Conservation (phyloP, 1,140 invertebrate genomes). For the Aphelinus atriplicis region DNA sequence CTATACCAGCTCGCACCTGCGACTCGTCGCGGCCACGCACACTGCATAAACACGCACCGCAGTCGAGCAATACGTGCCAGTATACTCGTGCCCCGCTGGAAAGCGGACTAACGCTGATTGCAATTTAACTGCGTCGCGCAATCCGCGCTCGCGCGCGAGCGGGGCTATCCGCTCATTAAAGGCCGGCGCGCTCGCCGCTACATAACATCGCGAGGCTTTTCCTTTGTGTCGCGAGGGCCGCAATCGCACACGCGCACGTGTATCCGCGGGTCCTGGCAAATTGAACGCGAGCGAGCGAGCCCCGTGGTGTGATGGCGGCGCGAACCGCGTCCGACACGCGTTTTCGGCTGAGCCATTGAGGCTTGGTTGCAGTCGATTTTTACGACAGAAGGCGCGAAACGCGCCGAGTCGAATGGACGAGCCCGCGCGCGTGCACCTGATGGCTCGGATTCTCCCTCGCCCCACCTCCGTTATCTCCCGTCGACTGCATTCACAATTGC, state of each 20-base stretch:
- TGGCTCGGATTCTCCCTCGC: neutral
- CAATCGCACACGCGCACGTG: neutral
- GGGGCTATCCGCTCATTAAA: neutral
- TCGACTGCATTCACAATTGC: neutral
- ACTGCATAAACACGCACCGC: neutral
- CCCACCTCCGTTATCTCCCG: neutral
- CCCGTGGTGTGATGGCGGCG: too few relatives aligned
- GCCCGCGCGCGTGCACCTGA: neutral
- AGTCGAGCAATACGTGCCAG: neutral
- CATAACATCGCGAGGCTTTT: conserved; percentile 8
- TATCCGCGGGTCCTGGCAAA: too few relatives aligned
- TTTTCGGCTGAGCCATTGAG: conserved; percentile 9
- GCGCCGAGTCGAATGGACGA: neutral
- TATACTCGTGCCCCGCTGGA: neutral
- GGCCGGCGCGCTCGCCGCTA: neutral
- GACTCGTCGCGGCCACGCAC: neutral
- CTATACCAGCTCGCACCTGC: neutral
- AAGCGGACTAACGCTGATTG: conserved; percentile 34
- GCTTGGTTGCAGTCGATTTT: conserved; percentile 22
- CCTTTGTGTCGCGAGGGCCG: conserved; percentile 3
- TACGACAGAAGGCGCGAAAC: conserved; percentile 4
- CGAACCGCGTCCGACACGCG: neutral
- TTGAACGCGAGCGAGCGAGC: too few relatives aligned
- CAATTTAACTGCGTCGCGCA: conserved; percentile 15
- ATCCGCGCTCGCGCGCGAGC: neutral